Evolutionary conservation across 2,797 vertebrate species (phyloP), one percentile per base, ranked within the genome.

Genomic region (Urophycis tenuis): DNA sequence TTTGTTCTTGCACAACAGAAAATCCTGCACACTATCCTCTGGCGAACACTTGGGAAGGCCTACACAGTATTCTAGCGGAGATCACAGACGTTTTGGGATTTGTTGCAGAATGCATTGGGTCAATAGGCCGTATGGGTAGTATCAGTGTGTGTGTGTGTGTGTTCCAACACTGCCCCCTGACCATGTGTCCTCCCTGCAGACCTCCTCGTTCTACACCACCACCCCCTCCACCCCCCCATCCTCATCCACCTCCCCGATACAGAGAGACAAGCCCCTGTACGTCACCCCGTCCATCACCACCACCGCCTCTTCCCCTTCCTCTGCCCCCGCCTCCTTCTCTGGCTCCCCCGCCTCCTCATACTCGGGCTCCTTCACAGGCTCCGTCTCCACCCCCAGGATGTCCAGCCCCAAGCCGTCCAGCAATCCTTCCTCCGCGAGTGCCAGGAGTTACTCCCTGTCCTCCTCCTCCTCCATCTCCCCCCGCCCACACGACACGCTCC

Each of bases 371-470:
- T 35, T 10, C 71, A 35, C 60, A 15, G 19, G 67, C 22, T 71
- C 49, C 77, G 36, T 32, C 36, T 10, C 15, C 81, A 35, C 53
- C 3, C 22, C 30, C 0, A 12, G 7, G 9, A 73, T 29, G 5
- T 76, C 75, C 0, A 41, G 71, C 2, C 33, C 60, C 73, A 75
- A 1, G 8, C n/a, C 19, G 7, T 34, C 41, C 75, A 84, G 70
- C 19, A 86, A 76, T 80, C 60, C 75, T 79, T 6, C 82, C 87
- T 78, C 83, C 36, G 35, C 72, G 75, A 25, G 60, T 3, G 17
- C 3, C 79, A 35, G 86, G 82, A 83, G 82, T 86, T n/a, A n/a
- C n/a, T n/a, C n/a, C n/a, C n/a, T n/a, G n/a, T 70, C 71, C 84
- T 11, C 73, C 19, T 67, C 80, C 87, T 39, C 17, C 81, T 60